Evolutionary conservation across 1,140 invertebrate genomes (phyloP).

Genomic region (Oscheius sp.): DNA sequence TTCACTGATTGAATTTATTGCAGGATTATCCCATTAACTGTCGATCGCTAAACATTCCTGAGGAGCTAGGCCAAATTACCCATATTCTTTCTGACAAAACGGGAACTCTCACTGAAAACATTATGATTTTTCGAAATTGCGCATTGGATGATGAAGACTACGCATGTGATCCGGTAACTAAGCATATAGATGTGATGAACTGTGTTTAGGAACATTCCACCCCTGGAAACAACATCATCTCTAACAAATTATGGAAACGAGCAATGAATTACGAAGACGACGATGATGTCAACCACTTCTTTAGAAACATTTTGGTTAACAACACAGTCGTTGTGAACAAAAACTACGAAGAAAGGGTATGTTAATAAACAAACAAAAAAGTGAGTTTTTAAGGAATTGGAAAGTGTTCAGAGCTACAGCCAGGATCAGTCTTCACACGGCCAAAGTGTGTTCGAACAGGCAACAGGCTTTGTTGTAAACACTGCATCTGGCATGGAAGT

Average conservation of each 20-base stretch:
- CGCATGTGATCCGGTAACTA: background rate
- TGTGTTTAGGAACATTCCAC: background rate
- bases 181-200: background rate
- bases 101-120: constrained; percentile 95
- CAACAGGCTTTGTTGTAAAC: no score
- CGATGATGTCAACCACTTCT: constrained; percentile 15
- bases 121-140: constrained; percentile 43
- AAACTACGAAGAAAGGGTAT: background rate
- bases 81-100: constrained; percentile 97
- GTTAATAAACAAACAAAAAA: constrained; percentile 2
- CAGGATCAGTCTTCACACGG: no score
- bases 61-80: constrained; percentile 86
- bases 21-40: constrained; percentile 37
- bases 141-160: constrained; percentile 15
- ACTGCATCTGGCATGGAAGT: no score
- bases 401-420: no score
- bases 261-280: constrained; percentile 12
- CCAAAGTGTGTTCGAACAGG: no score
- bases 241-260: constrained; percentile 1
- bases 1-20: background rate
- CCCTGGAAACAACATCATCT: constrained; percentile 5
- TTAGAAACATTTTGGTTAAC: constrained; percentile 26
- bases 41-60: constrained; percentile 86
- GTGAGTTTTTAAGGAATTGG: no score
- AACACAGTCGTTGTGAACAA: constrained; percentile 33